phyloP scores from a whole-genome alignment of 2,888 invertebrate genomes.

The Drosophila flavopinicola region DNA sequence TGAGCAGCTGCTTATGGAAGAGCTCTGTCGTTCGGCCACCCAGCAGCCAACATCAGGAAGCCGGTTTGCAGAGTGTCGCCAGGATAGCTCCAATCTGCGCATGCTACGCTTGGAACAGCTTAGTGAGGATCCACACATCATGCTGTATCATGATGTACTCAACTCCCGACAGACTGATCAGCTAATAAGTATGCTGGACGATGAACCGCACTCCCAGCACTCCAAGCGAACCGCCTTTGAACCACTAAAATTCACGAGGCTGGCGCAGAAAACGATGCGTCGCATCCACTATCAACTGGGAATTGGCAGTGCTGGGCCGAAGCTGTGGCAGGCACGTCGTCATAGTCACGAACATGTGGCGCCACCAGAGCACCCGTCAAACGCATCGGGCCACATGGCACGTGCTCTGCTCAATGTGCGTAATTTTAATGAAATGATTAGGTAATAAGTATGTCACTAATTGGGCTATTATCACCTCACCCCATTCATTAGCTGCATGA shows the following conservation, averaged over 20 bases:
- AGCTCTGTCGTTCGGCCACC: slow-evolving; percentile 70
- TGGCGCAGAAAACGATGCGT: slow-evolving; percentile 56
- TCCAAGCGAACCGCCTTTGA: slow-evolving; percentile 10
- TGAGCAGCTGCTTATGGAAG: slow-evolving; percentile 66
- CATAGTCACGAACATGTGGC: slow-evolving; percentile 63
- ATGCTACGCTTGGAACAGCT: slow-evolving; percentile 69
- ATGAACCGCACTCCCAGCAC: background rate
- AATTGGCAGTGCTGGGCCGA: slow-evolving; percentile 1
- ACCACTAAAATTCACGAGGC: slow-evolving; percentile 43
- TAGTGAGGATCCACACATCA: slow-evolving; percentile 71
- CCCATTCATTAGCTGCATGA: slow-evolving; percentile 63
- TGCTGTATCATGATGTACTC: slow-evolving; percentile 69
- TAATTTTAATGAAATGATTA: slow-evolving; percentile 57
- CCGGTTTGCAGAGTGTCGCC: slow-evolving; percentile 43
- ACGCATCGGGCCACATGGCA: slow-evolving; percentile 48
- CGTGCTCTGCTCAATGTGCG: slow-evolving; percentile 71
- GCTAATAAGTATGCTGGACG: slow-evolving; percentile 60
- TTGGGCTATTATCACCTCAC: slow-evolving; percentile 42
- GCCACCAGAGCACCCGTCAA: slow-evolving; percentile 19
- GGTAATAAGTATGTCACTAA: slow-evolving; percentile 65
- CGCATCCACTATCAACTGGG: slow-evolving; percentile 36
- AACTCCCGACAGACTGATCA: slow-evolving; percentile 51
- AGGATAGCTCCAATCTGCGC: slow-evolving; percentile 46
- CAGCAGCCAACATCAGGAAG: slow-evolving; percentile 33
- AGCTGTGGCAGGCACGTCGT: slow-evolving; percentile 67